phyloP scores from a whole-genome alignment of 2,113 vertebrate species.

The Esox niger region DNA sequence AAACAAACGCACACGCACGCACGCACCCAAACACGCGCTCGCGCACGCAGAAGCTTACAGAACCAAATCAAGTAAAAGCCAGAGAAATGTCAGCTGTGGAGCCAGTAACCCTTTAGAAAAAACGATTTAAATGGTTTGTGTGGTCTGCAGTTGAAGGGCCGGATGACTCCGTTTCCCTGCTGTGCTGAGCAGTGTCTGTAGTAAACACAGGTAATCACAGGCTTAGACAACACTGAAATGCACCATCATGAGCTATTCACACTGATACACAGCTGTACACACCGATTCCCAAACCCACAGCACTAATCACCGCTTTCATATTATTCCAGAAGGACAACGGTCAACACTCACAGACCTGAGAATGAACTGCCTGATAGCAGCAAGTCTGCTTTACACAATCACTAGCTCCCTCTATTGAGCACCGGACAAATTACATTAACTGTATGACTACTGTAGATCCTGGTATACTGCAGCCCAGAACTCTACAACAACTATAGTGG shows the following conservation, averaged over 20 bases:
- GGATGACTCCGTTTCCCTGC: constrained; percentile 22
- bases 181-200: constrained; percentile 26
- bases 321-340: constrained; percentile 1
- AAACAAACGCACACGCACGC: too few relatives aligned
- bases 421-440: not conserved
- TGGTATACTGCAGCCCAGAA: not conserved
- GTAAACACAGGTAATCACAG: constrained; percentile 45
- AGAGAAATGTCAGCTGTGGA: too few relatives aligned
- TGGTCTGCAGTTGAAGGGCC: not conserved
- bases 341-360: not conserved
- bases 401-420: constrained; percentile 21
- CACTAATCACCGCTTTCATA: constrained; percentile 25
- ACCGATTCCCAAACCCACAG: constrained; percentile 10
- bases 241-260: constrained; percentile 29
- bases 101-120: too few relatives aligned
- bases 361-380: not conserved
- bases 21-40: too few relatives aligned
- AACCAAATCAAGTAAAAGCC: too few relatives aligned
- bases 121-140: too few relatives aligned
- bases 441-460: too few relatives aligned
- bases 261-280: constrained; percentile 26
- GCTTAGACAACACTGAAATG: constrained; percentile 15
- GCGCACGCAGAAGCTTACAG: too few relatives aligned
- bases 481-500: not conserved
- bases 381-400: constrained; percentile 3